These are phyloP conservation scores for Apodemia mormo DNA, from an alignment of 2,888 invertebrate genomes.

Conservation along the genomic window DNA sequence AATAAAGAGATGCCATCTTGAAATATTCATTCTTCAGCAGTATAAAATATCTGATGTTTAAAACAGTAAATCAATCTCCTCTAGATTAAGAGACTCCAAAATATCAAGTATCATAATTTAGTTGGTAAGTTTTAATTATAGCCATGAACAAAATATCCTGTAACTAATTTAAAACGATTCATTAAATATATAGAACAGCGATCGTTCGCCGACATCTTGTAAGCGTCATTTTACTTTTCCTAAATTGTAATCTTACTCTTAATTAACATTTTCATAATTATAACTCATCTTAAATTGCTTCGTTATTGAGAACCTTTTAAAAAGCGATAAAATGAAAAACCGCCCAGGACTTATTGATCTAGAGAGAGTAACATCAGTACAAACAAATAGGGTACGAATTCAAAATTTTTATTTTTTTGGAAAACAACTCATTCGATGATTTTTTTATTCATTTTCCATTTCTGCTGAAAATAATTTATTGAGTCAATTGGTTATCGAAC, in stretches of 20 bases:
- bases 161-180: neutral
- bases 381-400: too few species aligned
- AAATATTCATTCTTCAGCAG: too few species aligned
- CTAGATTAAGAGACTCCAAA: neutral
- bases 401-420: too few species aligned
- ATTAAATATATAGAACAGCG: neutral
- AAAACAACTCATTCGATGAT: too few species aligned
- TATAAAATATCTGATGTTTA: too few species aligned
- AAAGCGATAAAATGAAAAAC: neutral
- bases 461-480: too few species aligned
- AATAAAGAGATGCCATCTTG: too few species aligned
- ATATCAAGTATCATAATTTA: slow-evolving; percentile 4
- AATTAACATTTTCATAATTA: neutral
- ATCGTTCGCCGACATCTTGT: neutral
- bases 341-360: neutral
- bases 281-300: neutral
- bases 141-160: neutral
- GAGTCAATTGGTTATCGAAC: too few species aligned
- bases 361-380: too few species aligned
- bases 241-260: neutral
- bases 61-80: neutral
- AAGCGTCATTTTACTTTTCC: neutral
- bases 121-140: slow-evolving; percentile 6
- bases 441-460: too few species aligned
- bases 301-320: neutral